Conservation (phyloP, 2,797 vertebrate genomes). For the Diglossa cyanea region DNA sequence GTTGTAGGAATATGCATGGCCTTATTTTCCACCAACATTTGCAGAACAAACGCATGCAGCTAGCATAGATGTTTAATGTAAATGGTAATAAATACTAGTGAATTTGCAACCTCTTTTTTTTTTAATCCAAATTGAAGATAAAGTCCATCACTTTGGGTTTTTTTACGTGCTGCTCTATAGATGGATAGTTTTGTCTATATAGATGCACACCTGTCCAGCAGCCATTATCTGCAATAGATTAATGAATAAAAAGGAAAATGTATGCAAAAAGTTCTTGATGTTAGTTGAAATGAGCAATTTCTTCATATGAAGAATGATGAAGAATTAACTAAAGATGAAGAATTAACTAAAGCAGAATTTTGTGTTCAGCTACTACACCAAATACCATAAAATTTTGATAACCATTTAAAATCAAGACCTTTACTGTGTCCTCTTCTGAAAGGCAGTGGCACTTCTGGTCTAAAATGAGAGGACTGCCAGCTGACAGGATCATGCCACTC, state of each 20-base stretch:
- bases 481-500: neutral
- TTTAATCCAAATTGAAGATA: neutral
- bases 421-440: neutral
- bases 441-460: neutral
- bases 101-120: neutral
- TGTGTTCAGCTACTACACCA: neutral
- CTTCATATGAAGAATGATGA: neutral
- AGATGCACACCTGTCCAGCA: neutral
- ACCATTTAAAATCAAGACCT: neutral
- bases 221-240: neutral
- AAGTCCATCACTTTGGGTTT: neutral
- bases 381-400: neutral
- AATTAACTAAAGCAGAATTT: neutral
- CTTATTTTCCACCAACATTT: conserved; percentile 63
- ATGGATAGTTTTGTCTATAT: neutral
- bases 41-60: conserved; percentile 26
- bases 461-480: neutral
- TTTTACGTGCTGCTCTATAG: neutral
- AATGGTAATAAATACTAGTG: conserved; percentile 24
- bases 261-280: neutral
- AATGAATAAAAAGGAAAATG: neutral
- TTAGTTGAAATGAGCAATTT: neutral
- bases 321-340: neutral
- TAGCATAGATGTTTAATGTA: conserved; percentile 48
- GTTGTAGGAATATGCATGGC: conserved; percentile 69